phyloP scores from a whole-genome alignment of 2,888 invertebrate genomes.

The Drosophila rellima region DNA sequence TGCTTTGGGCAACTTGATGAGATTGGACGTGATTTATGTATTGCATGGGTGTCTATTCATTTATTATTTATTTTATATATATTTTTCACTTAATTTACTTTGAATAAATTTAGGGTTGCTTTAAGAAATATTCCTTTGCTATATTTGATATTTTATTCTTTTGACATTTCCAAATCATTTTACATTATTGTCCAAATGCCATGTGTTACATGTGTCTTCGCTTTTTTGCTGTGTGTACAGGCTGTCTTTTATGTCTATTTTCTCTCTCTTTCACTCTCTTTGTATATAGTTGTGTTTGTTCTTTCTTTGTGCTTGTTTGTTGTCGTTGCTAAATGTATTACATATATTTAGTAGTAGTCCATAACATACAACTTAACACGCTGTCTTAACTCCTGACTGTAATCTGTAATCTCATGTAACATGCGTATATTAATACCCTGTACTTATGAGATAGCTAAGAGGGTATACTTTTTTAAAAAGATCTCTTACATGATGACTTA shows the following conservation, averaged over 20 bases:
- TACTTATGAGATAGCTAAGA: neutral
- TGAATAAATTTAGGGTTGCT: neutral
- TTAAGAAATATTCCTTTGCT: neutral
- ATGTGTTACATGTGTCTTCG: slow-evolving; percentile 11
- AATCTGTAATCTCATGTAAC: slow-evolving; percentile 38
- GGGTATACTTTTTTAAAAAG: neutral
- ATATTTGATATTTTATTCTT: slow-evolving; percentile 2
- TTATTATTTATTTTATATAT: neutral
- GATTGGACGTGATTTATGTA: neutral
- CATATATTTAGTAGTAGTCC: slow-evolving; percentile 44
- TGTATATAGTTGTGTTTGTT: slow-evolving; percentile 9
- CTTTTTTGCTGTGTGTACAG: slow-evolving; percentile 2
- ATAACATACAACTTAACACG: slow-evolving; percentile 60
- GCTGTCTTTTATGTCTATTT: slow-evolving; percentile 29
- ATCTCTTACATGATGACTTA: too few relatives aligned
- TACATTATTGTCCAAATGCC: slow-evolving; percentile 2
- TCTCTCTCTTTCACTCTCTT: neutral
- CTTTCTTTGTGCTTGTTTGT: slow-evolving; percentile 31
- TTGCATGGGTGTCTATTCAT: neutral
- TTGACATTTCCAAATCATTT: slow-evolving; percentile 12
- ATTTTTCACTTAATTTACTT: neutral
- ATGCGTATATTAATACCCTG: slow-evolving; percentile 26
- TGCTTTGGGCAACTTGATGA: neutral
- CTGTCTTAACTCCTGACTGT: slow-evolving; percentile 51
- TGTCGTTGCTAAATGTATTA: slow-evolving; percentile 49